Percentiles rank a stretch among this genome's conserved stretches.
These are phyloP conservation scores for Lordiphosa collinella DNA, from an alignment of 1,140 invertebrate species.

Conservation along the genomic window DNA sequence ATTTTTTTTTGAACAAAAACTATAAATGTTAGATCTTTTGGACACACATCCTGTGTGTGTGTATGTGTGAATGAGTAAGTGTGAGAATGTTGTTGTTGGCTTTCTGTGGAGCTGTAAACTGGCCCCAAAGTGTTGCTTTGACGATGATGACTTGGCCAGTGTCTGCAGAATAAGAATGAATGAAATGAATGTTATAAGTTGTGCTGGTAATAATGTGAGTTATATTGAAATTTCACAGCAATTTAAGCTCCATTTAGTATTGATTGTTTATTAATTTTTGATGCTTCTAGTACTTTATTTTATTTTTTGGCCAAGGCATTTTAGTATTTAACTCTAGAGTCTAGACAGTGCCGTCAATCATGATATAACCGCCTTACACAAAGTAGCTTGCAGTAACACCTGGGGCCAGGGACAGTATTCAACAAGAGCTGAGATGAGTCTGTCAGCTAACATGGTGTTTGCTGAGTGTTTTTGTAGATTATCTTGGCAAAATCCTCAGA, in stretches of 20 bases:
- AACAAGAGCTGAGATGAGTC: no score
- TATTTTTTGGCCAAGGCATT: no score
- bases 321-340: no score
- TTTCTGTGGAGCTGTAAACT: conserved; percentile 19
- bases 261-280: conserved; percentile 18
- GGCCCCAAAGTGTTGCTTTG: conserved; percentile 40
- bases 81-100: not conserved
- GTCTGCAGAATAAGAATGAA: not conserved
- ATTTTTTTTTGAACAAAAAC: conserved; percentile 31
- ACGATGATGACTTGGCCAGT: conserved; percentile 25
- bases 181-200: not conserved
- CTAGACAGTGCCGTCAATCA: no score
- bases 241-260: conserved; percentile 5
- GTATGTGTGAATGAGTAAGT: not conserved
- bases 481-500: no score
- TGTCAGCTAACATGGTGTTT: no score
- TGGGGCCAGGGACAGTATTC: no score
- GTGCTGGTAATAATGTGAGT: not conserved
- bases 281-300: not conserved
- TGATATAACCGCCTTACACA: no score
- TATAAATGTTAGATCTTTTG: conserved; percentile 44
- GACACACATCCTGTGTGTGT: not conserved
- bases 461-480: no score
- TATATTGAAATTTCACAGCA: not conserved
- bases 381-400: no score